phyloP scores from a whole-genome alignment of 2,888 invertebrate species.

The Eristalinus aeneus region DNA sequence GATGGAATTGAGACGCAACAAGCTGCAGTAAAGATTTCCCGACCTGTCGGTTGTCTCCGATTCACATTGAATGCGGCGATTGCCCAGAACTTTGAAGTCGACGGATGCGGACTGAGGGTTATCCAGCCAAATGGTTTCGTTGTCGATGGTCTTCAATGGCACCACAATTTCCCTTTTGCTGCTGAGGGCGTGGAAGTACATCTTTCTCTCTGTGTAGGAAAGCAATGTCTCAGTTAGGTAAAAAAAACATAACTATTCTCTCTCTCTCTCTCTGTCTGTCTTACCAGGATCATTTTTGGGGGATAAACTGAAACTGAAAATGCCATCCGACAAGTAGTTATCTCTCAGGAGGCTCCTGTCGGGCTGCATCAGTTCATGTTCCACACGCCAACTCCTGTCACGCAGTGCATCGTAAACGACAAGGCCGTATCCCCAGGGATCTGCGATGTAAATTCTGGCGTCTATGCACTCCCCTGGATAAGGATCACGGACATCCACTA shows the following conservation, averaged over 20 bases:
- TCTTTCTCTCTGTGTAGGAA: conserved; percentile 77
- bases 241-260: neutral
- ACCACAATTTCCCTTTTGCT: conserved; percentile 84
- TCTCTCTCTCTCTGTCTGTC: neutral
- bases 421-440: conserved; percentile 83
- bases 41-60: conserved; percentile 87
- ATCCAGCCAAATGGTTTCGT: conserved; percentile 81
- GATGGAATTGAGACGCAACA: conserved; percentile 86
- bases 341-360: conserved; percentile 75
- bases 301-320: conserved; percentile 77
- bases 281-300: conserved; percentile 69
- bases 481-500: conserved; percentile 82
- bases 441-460: conserved; percentile 84
- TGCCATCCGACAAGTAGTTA: conserved; percentile 76
- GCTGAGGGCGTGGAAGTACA: conserved; percentile 86
- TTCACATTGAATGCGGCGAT: conserved; percentile 86
- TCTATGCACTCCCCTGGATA: conserved; percentile 80
- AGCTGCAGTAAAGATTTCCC: conserved; percentile 87
- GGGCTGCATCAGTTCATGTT: conserved; percentile 83
- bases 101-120: conserved; percentile 80
- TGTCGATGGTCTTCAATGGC: conserved; percentile 82
- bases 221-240: neutral
- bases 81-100: conserved; percentile 82
- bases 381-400: conserved; percentile 83
- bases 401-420: conserved; percentile 83